Conservation (phyloP, 2,888 invertebrate species). For the Junonia oenone region DNA sequence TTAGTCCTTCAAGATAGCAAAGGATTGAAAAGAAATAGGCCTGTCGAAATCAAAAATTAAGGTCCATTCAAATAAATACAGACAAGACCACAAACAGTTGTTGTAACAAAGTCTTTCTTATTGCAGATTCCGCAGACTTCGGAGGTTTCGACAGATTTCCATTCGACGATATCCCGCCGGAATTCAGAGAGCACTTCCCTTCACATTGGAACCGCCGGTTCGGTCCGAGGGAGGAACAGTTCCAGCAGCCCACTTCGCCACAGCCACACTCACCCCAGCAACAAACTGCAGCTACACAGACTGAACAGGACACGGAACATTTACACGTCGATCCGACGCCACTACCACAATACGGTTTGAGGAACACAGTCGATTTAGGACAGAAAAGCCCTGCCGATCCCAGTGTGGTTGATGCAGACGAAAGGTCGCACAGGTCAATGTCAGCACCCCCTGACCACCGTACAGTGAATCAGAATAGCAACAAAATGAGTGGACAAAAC, state of each 20-base stretch:
- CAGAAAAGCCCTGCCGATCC: conserved; percentile 81
- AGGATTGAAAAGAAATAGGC: background rate
- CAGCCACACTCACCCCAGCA: conserved; percentile 45
- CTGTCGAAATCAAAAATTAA: background rate
- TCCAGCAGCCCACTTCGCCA: conserved; percentile 41
- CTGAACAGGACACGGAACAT: conserved; percentile 50
- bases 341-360: conserved; percentile 83
- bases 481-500: conserved; percentile 59
- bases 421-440: conserved; percentile 85
- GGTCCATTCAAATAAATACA: too few species aligned
- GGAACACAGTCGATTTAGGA: conserved; percentile 90
- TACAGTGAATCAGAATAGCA: conserved; percentile 41
- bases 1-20: too few species aligned
- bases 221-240: conserved; percentile 52
- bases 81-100: too few species aligned
- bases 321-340: conserved; percentile 44
- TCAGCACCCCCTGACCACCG: conserved; percentile 87
- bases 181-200: conserved; percentile 71
- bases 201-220: conserved; percentile 66
- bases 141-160: conserved; percentile 76
- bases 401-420: conserved; percentile 73
- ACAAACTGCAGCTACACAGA: conserved; percentile 62
- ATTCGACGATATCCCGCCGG: conserved; percentile 73
- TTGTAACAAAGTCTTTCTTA: conserved; percentile 45
- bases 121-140: conserved; percentile 74